A percentile compares a stretch with the other conserved stretches of the same genome.
Evolutionary conservation across 2,888 invertebrate species (phyloP).

Genomic region (Crepidodera aurea): DNA sequence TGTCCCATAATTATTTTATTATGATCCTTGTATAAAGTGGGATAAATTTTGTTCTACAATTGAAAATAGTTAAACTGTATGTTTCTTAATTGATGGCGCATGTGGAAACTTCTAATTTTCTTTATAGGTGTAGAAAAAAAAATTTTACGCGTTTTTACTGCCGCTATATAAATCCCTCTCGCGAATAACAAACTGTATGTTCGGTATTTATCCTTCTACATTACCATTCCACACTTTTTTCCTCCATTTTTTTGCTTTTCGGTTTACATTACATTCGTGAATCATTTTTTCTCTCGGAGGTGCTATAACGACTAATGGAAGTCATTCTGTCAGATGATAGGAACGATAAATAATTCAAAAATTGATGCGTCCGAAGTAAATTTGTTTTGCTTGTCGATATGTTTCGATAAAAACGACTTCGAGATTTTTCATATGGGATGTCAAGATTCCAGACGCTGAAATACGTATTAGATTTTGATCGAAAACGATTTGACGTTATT

Average conservation of each 20-base stretch:
- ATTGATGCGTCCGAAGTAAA: conserved; percentile 11
- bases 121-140: too few relatives aligned
- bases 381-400: conserved; percentile 13
- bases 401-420: not conserved
- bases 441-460: not conserved
- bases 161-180: too few relatives aligned
- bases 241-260: not conserved
- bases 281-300: conserved; percentile 7
- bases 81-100: too few relatives aligned
- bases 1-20: too few relatives aligned
- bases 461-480: not conserved
- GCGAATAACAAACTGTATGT: too few relatives aligned
- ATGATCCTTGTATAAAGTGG: too few relatives aligned
- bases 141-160: too few relatives aligned
- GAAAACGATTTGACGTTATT: not conserved
- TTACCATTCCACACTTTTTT: not conserved
- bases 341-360: conserved; percentile 19
- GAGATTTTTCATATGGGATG: not conserved
- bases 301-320: conserved; percentile 5
- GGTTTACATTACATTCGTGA: not conserved
- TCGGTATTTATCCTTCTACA: not conserved
- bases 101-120: too few relatives aligned
- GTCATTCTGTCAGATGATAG: conserved; percentile 2
- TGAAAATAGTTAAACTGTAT: too few relatives aligned
- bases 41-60: too few relatives aligned